Evolutionary conservation across 2,113 vertebrate genomes (phyloP).

Genomic region (Malurus alboscapulatus): DNA sequence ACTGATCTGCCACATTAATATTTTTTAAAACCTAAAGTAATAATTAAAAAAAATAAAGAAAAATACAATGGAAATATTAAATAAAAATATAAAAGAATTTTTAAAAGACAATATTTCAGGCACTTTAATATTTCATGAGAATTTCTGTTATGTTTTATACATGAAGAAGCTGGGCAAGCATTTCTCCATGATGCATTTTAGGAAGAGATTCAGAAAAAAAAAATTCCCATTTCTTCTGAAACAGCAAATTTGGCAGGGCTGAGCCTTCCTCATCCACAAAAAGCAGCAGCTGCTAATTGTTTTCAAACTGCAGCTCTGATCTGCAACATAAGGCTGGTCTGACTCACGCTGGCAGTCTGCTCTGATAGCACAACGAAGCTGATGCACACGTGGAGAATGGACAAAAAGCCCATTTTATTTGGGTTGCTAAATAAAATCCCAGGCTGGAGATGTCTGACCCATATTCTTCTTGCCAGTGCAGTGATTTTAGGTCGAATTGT

Average conservation of each 20-base stretch:
- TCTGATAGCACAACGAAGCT: neutral
- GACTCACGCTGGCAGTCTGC: neutral
- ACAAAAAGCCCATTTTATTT: neutral
- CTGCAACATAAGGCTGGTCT: neutral
- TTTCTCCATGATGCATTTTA: neutral
- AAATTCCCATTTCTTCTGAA: neutral
- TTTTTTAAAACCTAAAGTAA: neutral
- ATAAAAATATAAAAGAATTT: no score
- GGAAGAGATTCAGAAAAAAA: neutral
- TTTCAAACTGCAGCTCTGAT: neutral
- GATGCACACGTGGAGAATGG: neutral
- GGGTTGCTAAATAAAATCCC: conserved; percentile 3
- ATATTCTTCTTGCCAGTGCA: neutral
- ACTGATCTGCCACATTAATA: neutral
- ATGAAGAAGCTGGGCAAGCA: neutral
- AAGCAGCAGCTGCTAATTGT: neutral
- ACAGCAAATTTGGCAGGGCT: neutral
- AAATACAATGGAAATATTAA: no score
- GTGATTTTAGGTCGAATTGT: conserved; percentile 6
- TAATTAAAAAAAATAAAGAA: no score
- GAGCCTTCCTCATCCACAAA: neutral
- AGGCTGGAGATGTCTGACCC: neutral
- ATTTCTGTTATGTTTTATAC: neutral
- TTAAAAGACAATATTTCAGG: neutral
- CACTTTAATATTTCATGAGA: neutral